Base-by-base conservation (phyloP, 2,888 invertebrate species). In the Dryococelus australis region DNA sequence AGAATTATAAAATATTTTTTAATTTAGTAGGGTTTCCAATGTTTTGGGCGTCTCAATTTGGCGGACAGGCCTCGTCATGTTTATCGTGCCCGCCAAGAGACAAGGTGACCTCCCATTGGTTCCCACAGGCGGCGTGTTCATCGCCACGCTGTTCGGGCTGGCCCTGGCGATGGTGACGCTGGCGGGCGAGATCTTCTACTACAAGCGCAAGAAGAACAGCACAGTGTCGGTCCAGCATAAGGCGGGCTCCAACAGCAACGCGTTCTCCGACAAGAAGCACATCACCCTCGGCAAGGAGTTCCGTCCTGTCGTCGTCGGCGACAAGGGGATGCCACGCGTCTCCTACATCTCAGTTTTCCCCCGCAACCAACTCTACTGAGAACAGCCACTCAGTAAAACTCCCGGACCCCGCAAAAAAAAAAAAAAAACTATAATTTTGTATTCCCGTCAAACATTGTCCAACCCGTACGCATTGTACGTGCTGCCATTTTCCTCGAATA, bases 91-190 rank as follows among this genome's bases (percentile, higher is more conserved):
- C 35, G 4, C 4, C 35, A 1, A 35, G 2, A 4, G 35, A 35
- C 35, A 4, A 35, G 51, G 13, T 51, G 8, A 51, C 51, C 51
- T 51, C 13, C 51, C 51, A 51, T 10, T 51, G 51, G 51, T 8
- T 65, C n/a, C 65, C n/a, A n/a, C 91, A 96, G 97, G 97, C 86
- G 98, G 98, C 0, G 98, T 98, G 0, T 98, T 98, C 91, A 98
- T 98, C 89, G 98, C 98, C 0, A 98, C 98, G 0, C 92, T 98
- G 0, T 96, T 97, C 91, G 98, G 98, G 0, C 92, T 98, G 5
- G 96, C 96, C 0, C 91, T 98, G 86, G 98, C 98, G 0, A 97
- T 98, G 96, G 91, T 97, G 0, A 97, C 97, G 0, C 92, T 98
- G 27, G 96, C 95, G 0, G 95, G 95, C 90, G 98, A 98, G 92